phyloP scores from a whole-genome alignment of 2,797 vertebrate species.

The Anas acuta region DNA sequence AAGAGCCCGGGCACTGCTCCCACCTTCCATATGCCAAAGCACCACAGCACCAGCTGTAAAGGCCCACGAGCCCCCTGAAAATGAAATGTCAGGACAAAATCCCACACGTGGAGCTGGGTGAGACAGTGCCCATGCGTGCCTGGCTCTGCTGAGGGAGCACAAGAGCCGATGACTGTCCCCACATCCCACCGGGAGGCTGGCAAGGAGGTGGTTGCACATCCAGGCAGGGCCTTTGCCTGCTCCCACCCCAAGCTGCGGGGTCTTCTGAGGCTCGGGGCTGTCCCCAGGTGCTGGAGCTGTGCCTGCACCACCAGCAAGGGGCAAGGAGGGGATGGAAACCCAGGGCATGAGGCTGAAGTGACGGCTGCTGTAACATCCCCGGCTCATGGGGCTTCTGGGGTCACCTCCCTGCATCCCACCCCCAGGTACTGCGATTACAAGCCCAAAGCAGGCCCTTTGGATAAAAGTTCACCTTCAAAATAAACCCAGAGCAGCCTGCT shows the following conservation, averaged over 20 bases:
- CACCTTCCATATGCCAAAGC: background rate
- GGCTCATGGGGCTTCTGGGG: background rate
- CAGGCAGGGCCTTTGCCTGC: background rate
- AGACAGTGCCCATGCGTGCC: background rate
- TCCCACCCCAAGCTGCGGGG: background rate
- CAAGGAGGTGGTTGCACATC: no score
- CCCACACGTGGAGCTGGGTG: accelerated
- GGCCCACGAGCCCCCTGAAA: background rate
- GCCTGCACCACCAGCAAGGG: accelerated
- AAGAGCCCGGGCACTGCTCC: background rate
- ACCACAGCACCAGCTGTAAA: background rate
- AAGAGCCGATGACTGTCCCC: background rate
- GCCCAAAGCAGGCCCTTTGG: background rate
- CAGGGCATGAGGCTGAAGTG: background rate
- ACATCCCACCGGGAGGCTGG: background rate
- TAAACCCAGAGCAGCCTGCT: background rate
- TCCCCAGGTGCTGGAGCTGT: background rate
- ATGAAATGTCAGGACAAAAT: accelerated
- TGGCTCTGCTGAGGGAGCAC: background rate
- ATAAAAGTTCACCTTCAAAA: background rate
- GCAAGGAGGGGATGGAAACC: background rate
- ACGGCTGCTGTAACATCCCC: accelerated
- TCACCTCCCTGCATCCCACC: background rate
- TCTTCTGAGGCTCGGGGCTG: accelerated
- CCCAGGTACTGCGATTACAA: accelerated